Evolutionary conservation across 30 jellyfish, hydroid and myxozoan species (phyloP).

Genomic region (Thelohanellus kitauei): DNA sequence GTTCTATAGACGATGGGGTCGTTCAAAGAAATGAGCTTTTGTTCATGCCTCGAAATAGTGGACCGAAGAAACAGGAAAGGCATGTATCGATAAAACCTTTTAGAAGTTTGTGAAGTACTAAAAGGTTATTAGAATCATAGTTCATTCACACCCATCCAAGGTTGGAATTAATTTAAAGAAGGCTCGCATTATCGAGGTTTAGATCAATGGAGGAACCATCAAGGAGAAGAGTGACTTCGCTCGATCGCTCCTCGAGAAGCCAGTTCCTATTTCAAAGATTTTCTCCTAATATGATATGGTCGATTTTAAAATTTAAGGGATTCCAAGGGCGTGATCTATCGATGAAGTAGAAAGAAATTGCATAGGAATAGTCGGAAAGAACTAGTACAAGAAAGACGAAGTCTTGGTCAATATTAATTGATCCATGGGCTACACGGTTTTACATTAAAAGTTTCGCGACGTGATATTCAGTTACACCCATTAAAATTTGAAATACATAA

Average conservation of each 20-base stretch:
- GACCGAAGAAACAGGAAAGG: constrained; percentile 88
- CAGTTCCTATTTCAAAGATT: constrained; percentile 21
- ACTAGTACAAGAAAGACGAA: too few relatives aligned
- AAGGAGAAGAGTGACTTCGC: constrained; percentile 87
- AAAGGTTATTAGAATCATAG: constrained; percentile 71
- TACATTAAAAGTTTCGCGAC: too few relatives aligned
- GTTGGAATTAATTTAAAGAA: constrained; percentile 42
- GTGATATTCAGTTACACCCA: too few relatives aligned
- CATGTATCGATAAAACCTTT: constrained; percentile 66
- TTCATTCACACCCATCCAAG: constrained; percentile 75
- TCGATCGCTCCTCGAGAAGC: constrained; percentile 38
- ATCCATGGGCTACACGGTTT: too few relatives aligned
- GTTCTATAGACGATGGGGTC: constrained; percentile 80
- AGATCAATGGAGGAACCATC: constrained; percentile 72
- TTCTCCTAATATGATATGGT: constrained; percentile 80
- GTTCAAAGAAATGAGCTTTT: constrained; percentile 88
- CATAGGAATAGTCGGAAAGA: constrained; percentile 95
- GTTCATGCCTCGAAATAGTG: constrained; percentile 75
- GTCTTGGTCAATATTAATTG: too few relatives aligned
- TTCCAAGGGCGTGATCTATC: constrained; percentile 86
- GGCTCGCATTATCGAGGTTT: constrained; percentile 90
- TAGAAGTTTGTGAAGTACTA: constrained; percentile 71
- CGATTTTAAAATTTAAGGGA: constrained; percentile 82
- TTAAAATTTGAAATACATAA: too few relatives aligned
- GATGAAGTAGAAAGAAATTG: constrained; percentile 98